These are phyloP conservation scores for Molorchus minor DNA, from an alignment of 2,888 invertebrate genomes.

Conservation along the genomic window DNA sequence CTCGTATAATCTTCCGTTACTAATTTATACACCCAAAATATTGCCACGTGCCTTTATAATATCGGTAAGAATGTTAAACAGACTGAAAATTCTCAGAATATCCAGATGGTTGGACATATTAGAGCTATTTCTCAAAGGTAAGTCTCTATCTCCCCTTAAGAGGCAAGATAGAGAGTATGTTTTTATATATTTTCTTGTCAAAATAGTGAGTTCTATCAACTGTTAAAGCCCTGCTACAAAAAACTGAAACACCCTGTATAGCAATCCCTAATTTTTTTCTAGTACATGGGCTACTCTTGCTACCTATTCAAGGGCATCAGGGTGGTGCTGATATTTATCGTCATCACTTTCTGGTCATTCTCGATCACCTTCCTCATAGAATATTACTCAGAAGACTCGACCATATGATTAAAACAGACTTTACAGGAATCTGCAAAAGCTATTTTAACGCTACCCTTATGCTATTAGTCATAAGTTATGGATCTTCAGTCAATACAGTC, in stretches of 20 bases:
- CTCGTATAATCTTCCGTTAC: not conserved
- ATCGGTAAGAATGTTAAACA: not conserved
- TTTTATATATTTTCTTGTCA: no score
- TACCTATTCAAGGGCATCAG: constrained; percentile 12
- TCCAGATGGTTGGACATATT: constrained; percentile 6
- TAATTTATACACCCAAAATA: no score
- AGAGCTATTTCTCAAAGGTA: constrained; percentile 12
- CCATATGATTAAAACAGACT: not conserved
- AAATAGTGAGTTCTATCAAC: no score
- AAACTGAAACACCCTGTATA: no score
- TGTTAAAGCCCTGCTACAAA: no score
- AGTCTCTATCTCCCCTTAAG: no score
- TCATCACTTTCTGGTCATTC: constrained; percentile 4
- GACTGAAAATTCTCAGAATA: constrained; percentile 3
- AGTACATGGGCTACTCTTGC: constrained; percentile 12
- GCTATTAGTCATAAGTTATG: constrained; percentile 7
- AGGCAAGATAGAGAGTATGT: no score
- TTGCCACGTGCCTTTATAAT: no score
- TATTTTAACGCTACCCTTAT: constrained; percentile 1
- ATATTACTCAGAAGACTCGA: not conserved
- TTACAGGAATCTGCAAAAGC: not conserved
- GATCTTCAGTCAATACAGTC: not conserved
- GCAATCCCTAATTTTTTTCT: no score
- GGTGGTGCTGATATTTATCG: constrained; percentile 5
- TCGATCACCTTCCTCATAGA: constrained; percentile 9